Evolutionary conservation across 2,888 invertebrate genomes (phyloP).

Genomic region (Linnaemya tessellans): DNA sequence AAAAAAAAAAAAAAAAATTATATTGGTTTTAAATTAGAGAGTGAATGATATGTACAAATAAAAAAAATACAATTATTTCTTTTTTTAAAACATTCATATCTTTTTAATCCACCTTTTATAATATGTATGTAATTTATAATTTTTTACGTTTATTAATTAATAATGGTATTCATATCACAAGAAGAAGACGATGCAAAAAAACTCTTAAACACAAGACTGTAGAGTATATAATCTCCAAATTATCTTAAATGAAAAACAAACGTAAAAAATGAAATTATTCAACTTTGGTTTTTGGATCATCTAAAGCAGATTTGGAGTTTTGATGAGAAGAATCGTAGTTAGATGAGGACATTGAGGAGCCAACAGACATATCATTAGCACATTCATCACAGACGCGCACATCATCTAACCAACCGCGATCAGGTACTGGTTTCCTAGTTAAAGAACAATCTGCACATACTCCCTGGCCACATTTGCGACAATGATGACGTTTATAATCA

Average conservation of each 20-base stretch:
- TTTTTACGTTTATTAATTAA: slow-evolving; percentile 41
- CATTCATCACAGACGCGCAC: slow-evolving; percentile 91
- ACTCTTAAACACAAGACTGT: slow-evolving; percentile 57
- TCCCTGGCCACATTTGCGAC: slow-evolving; percentile 88
- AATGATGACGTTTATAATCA: slow-evolving; percentile 86
- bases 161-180: slow-evolving; percentile 65
- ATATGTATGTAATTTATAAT: slow-evolving; percentile 10
- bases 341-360: slow-evolving; percentile 16
- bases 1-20: too few relatives aligned
- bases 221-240: slow-evolving; percentile 58
- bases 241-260: slow-evolving; percentile 44
- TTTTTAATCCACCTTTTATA: slow-evolving; percentile 45
- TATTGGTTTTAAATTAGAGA: slow-evolving; percentile 42
- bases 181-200: slow-evolving; percentile 63
- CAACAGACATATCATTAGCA: slow-evolving; percentile 69
- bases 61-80: slow-evolving; percentile 8
- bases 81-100: slow-evolving; percentile 38
- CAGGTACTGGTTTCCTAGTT: slow-evolving; percentile 87
- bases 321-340: slow-evolving; percentile 37
- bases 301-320: slow-evolving; percentile 29
- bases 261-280: slow-evolving; percentile 52
- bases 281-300: slow-evolving; percentile 69
- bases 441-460: slow-evolving; percentile 86
- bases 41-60: slow-evolving; percentile 33
- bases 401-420: slow-evolving; percentile 88